Conservation (phyloP, 2,113 vertebrate species). For the Carassius carassius region DNA sequence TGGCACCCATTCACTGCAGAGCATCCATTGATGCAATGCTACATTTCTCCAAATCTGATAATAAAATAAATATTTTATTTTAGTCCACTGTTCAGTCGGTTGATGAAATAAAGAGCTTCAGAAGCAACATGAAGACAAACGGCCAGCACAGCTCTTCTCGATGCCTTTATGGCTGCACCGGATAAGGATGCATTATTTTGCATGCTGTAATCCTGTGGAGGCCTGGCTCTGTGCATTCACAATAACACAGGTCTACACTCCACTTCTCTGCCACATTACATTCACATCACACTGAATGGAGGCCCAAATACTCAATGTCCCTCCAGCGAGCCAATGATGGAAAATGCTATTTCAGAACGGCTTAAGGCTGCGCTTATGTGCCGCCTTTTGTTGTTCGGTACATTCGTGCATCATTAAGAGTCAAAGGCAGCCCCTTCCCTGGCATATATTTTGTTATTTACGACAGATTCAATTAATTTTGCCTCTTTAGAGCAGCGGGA, state of each 20-base stretch:
- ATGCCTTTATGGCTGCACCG: neutral
- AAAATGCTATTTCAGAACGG: conserved; percentile 49
- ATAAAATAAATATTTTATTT: neutral
- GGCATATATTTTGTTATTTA: conserved; percentile 41
- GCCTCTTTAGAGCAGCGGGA: conserved; percentile 28
- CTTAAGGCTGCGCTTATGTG: conserved; percentile 41
- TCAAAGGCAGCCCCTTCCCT: conserved; percentile 35
- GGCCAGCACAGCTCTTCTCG: neutral
- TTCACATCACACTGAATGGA: conserved; percentile 20
- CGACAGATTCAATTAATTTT: conserved; percentile 46
- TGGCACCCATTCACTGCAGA: neutral
- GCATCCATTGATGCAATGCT: too few species aligned
- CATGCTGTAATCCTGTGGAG: conserved; percentile 28
- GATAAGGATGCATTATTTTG: conserved; percentile 33
- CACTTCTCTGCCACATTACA: conserved; percentile 32
- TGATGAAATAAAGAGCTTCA: neutral
- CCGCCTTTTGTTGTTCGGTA: conserved; percentile 35
- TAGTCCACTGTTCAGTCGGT: neutral
- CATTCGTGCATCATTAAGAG: conserved; percentile 50
- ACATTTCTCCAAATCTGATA: neutral
- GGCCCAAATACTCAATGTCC: conserved; percentile 36
- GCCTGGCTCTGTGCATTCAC: neutral
- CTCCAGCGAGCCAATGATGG: conserved; percentile 43
- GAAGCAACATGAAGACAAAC: neutral
- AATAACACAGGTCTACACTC: conserved; percentile 34